Evolutionary conservation across 1,140 invertebrate genomes (phyloP).

Genomic region (Archegozetes longisetosus): DNA sequence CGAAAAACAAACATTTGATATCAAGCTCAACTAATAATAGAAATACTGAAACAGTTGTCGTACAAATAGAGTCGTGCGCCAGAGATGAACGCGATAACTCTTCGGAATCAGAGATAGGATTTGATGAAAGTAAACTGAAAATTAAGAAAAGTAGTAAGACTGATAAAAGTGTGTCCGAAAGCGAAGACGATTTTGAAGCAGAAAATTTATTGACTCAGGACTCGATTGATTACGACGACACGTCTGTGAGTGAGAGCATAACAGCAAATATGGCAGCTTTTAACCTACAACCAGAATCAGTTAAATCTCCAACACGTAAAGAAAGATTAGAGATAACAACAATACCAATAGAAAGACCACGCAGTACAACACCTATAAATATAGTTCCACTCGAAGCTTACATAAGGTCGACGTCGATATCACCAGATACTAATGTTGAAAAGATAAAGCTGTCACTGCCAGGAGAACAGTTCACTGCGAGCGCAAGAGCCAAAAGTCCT

Average conservation of each 20-base stretch:
- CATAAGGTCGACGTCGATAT: conserved; percentile 25
- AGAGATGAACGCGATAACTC: conserved; percentile 41
- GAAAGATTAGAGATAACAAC: conserved; percentile 54
- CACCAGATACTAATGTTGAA: conserved; percentile 21
- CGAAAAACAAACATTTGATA: neutral
- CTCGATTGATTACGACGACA: conserved; percentile 21
- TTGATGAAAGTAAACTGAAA: conserved; percentile 40
- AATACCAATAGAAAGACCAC: conserved; percentile 65
- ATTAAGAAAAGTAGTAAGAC: conserved; percentile 26
- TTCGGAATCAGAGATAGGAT: conserved; percentile 58
- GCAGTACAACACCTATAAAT: conserved; percentile 64
- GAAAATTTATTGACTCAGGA: conserved; percentile 20
- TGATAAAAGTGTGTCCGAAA: conserved; percentile 5
- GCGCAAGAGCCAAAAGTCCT: conserved; percentile 24
- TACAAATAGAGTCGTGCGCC: conserved; percentile 22
- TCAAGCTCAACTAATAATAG: neutral
- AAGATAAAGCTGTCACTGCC: conserved; percentile 24
- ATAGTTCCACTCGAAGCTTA: conserved; percentile 58
- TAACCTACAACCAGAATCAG: conserved; percentile 10
- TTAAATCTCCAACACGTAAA: conserved; percentile 54
- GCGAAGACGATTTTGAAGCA: conserved; percentile 21
- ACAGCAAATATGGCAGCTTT: neutral
- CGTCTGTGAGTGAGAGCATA: neutral
- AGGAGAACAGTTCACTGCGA: conserved; percentile 18
- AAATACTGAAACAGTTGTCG: neutral